phyloP scores from a whole-genome alignment of 2,888 invertebrate genomes.

The Unio pictorum region DNA sequence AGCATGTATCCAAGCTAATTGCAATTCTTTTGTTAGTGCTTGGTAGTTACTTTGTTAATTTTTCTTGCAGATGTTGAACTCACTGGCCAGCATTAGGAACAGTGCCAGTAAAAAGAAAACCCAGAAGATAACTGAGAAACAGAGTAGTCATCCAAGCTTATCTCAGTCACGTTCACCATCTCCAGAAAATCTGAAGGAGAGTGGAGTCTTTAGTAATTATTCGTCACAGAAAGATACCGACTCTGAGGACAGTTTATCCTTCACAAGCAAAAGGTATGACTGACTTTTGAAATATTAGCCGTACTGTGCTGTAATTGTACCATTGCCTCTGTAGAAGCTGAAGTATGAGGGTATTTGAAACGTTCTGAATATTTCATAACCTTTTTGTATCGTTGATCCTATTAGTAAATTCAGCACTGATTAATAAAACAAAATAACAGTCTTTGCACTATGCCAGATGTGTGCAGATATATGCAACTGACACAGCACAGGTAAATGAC shows the following conservation, averaged over 20 bases:
- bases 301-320: no score
- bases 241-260: slow-evolving; percentile 19
- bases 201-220: slow-evolving; percentile 56
- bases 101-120: slow-evolving; percentile 80
- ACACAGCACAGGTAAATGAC: no score
- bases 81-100: slow-evolving; percentile 69
- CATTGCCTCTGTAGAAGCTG: no score
- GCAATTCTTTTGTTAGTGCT: background rate
- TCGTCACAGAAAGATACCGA: slow-evolving; percentile 35
- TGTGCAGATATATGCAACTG: no score
- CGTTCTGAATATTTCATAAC: no score
- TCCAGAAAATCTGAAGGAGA: slow-evolving; percentile 49
- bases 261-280: no score
- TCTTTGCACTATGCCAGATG: no score
- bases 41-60: background rate
- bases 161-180: slow-evolving; percentile 47
- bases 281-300: no score
- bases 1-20: slow-evolving; percentile 1
- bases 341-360: no score
- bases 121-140: slow-evolving; percentile 86
- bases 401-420: no score
- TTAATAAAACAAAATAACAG: no score
- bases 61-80: slow-evolving; percentile 60
- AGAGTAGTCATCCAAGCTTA: slow-evolving; percentile 72
- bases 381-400: no score